A percentile compares a stretch with the other conserved stretches of the same genome.
Conservation (phyloP, 2,113 vertebrate genomes). For the Urocynchramus pylzowi region DNA sequence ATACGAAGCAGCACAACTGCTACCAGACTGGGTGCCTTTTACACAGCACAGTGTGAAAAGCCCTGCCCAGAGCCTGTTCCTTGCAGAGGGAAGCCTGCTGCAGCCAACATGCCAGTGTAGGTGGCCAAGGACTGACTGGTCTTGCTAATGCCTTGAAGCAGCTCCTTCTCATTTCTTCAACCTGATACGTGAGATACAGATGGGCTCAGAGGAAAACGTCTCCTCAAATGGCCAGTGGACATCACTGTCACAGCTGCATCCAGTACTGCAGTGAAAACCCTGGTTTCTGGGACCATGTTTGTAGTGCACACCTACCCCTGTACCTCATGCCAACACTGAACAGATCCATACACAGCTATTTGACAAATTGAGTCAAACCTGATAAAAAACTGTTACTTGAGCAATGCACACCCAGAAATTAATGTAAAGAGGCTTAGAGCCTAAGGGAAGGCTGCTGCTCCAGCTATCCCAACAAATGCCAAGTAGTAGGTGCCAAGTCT, state of each 20-base stretch:
- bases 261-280: not conserved
- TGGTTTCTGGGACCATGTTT: too few species aligned
- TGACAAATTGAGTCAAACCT: not conserved
- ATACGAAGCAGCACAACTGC: not conserved
- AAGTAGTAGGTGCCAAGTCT: not conserved
- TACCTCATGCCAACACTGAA: not conserved
- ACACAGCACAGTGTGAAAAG: not conserved
- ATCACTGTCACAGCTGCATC: not conserved
- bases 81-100: not conserved
- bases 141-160: not conserved
- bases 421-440: not conserved
- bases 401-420: not conserved
- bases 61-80: not conserved
- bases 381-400: not conserved
- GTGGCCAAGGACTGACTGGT: not conserved
- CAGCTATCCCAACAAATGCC: not conserved
- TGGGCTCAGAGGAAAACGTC: not conserved
- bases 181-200: not conserved
- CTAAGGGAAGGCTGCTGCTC: not conserved
- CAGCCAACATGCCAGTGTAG: fast-evolving
- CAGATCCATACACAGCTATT: not conserved
- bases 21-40: not conserved
- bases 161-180: not conserved
- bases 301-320: not conserved
- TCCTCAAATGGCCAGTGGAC: not conserved